These are phyloP conservation scores for Charina bottae DNA, from an alignment of 2,113 vertebrate species.

Conservation along the genomic window DNA sequence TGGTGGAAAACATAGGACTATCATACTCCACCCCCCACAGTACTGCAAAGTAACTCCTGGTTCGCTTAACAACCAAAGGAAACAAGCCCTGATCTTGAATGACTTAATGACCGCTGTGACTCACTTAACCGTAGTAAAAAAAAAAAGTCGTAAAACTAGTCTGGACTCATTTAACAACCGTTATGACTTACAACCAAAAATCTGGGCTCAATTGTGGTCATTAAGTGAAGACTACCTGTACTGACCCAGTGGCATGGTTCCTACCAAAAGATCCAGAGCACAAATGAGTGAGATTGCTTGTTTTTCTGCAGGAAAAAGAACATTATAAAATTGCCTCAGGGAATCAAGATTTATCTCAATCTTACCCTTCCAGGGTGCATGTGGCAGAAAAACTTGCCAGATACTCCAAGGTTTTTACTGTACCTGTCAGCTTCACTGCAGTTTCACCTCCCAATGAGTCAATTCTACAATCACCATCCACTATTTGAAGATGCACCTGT, in stretches of 20 bases:
- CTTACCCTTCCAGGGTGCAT: not conserved
- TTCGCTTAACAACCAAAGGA: too few relatives aligned
- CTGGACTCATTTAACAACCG: too few relatives aligned
- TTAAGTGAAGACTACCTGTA: too few relatives aligned
- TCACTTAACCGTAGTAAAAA: too few relatives aligned
- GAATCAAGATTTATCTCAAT: not conserved
- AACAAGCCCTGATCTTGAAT: too few relatives aligned
- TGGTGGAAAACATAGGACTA: too few relatives aligned
- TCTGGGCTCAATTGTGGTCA: too few relatives aligned
- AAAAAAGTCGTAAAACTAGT: too few relatives aligned
- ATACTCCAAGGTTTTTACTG: not conserved
- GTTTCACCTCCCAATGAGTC: not conserved
- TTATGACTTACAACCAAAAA: too few relatives aligned
- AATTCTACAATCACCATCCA: not conserved
- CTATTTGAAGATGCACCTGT: not conserved
- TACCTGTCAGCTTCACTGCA: not conserved
- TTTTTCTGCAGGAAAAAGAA: not conserved
- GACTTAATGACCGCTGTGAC: too few relatives aligned
- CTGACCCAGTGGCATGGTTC: not conserved
- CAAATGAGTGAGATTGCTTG: not conserved
- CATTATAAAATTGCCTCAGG: not conserved
- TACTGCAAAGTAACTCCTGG: too few relatives aligned
- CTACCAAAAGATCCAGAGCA: not conserved
- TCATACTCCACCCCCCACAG: too few relatives aligned
- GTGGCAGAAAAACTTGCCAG: not conserved